Conservation (phyloP, 2,797 vertebrate species). For the Petrocephalus schoutedeni region DNA sequence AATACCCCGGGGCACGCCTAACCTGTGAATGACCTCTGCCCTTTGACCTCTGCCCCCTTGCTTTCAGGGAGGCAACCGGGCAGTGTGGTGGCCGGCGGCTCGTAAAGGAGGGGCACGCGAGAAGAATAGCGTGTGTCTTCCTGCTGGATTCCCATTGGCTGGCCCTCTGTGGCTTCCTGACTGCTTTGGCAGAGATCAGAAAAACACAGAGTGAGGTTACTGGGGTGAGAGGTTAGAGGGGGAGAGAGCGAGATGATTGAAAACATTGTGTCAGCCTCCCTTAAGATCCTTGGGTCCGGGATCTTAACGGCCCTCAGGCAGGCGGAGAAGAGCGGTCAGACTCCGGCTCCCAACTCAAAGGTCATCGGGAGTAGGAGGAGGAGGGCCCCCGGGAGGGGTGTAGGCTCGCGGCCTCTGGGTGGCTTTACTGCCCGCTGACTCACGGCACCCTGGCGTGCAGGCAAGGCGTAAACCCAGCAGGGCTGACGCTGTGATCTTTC, state of each 20-base stretch:
- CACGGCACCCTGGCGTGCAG: neutral
- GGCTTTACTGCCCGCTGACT: neutral
- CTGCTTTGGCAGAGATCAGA: constrained; percentile 54
- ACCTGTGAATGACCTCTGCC: neutral
- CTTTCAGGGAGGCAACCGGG: constrained; percentile 27
- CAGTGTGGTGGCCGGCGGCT: constrained; percentile 27
- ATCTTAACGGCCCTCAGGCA: neutral
- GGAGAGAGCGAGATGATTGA: neutral
- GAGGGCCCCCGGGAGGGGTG: neutral
- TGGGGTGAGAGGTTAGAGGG: neutral
- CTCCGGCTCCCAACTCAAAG: constrained; percentile 25
- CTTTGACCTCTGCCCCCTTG: constrained; percentile 47
- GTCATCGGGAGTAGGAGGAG: constrained; percentile 39
- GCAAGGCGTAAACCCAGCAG: neutral
- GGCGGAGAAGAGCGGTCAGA: neutral
- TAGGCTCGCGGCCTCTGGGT: neutral
- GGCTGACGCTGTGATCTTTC: constrained; percentile 5
- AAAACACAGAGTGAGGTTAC: constrained; percentile 45
- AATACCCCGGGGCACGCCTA: neutral
- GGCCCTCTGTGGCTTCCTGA: constrained; percentile 59
- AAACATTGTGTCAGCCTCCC: neutral
- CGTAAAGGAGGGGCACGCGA: constrained; percentile 61
- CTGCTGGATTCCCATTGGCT: constrained; percentile 55
- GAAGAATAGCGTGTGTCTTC: constrained; percentile 63
- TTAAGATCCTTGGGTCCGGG: neutral